A percentile compares a stretch with the other conserved stretches of the same genome.
These are phyloP conservation scores for Procavia capensis DNA, from an alignment of 2,113 vertebrate genomes.

Conservation along the genomic window DNA sequence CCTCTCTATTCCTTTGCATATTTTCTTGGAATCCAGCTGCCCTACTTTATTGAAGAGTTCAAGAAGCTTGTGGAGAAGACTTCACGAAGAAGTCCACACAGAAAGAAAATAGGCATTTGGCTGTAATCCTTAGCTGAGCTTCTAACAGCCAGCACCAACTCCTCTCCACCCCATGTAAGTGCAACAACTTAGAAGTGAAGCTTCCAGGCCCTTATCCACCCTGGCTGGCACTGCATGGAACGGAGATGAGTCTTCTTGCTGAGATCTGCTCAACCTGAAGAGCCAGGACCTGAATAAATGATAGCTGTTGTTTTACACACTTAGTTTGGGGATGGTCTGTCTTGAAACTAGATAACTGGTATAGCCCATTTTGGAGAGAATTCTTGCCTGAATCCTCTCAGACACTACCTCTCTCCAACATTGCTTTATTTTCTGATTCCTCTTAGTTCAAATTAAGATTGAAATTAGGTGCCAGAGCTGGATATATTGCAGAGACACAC, in stretches of 20 bases:
- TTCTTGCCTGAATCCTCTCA: background rate
- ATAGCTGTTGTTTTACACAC: background rate
- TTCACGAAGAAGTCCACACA: fast-evolving
- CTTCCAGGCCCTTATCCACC: background rate
- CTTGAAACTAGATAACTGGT: background rate
- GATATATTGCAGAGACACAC: background rate
- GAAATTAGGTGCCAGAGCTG: conserved; percentile 43
- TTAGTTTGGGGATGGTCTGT: background rate
- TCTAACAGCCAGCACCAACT: background rate
- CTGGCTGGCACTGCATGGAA: background rate
- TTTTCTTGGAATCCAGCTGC: background rate
- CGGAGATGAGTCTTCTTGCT: background rate
- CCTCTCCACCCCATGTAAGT: background rate
- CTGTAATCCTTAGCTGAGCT: background rate
- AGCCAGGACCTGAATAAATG: background rate
- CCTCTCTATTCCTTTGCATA: background rate
- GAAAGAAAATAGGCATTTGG: background rate
- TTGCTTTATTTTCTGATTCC: conserved; percentile 4
- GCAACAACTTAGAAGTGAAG: background rate
- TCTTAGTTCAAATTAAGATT: background rate
- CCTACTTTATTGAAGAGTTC: background rate
- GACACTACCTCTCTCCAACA: background rate
- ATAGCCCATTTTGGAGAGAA: background rate
- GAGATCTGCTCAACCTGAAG: background rate
- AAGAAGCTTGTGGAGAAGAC: background rate